These are phyloP conservation scores for Ascidia mentula DNA, from an alignment of 23 tunicate species.

Conservation along the genomic window DNA sequence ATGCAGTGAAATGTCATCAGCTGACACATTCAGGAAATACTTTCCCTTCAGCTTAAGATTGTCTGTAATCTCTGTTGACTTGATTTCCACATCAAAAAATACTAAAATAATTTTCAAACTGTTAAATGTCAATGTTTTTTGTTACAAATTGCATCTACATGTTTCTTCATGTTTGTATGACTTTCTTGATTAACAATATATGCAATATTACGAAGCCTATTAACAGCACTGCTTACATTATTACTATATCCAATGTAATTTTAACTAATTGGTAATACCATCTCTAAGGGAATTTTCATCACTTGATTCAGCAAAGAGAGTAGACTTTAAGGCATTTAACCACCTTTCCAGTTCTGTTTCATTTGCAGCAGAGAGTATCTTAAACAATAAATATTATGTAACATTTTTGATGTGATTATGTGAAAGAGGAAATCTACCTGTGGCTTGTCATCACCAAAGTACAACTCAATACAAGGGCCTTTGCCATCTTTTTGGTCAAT, in stretches of 20 bases:
- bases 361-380: background rate
- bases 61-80: conserved; percentile 44
- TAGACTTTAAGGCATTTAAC: background rate
- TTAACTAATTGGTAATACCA: background rate
- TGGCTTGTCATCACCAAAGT: background rate
- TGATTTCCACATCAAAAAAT: conserved; percentile 65
- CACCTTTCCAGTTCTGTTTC: conserved; percentile 10
- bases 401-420: background rate
- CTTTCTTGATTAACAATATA: too few relatives aligned
- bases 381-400: background rate
- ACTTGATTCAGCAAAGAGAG: background rate
- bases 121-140: too few relatives aligned
- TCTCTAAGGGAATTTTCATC: background rate
- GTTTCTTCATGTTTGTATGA: too few relatives aligned
- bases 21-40: conserved; percentile 39
- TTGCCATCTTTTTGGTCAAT: background rate
- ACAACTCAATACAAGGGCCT: background rate
- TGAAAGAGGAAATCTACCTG: background rate
- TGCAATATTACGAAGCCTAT: too few relatives aligned
- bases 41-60: conserved; percentile 46
- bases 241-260: background rate
- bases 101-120: too few relatives aligned
- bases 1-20: conserved; percentile 47
- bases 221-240: too few relatives aligned
- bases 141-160: too few relatives aligned